These are phyloP conservation scores for Donacobius atricapilla DNA, from an alignment of 2,113 vertebrate species.

Conservation along the genomic window DNA sequence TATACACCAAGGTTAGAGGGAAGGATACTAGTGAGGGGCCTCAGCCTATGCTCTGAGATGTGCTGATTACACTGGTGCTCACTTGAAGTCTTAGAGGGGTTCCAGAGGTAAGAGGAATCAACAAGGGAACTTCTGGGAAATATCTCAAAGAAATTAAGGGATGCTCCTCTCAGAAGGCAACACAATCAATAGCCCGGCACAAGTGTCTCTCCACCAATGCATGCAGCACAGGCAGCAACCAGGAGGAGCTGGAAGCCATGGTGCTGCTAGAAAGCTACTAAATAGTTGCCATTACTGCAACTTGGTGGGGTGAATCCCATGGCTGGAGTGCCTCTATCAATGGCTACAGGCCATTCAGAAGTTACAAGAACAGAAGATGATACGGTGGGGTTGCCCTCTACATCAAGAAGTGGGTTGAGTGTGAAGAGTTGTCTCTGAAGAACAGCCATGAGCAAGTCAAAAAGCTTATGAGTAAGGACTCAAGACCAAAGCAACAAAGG, in stretches of 20 bases:
- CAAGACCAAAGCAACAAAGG: neutral
- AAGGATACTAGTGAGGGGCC: fast-evolving
- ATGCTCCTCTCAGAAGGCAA: neutral
- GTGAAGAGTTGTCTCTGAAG: neutral
- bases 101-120: neutral
- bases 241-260: neutral
- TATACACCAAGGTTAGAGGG: neutral
- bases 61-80: neutral
- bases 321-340: fast-evolving
- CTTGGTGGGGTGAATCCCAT: neutral
- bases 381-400: fast-evolving
- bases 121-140: fast-evolving
- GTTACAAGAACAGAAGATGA: neutral
- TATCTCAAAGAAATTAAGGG: neutral
- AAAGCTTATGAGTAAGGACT: neutral
- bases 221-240: neutral
- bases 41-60: neutral
- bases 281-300: neutral
- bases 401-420: neutral
- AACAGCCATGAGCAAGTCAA: neutral
- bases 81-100: neutral
- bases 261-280: neutral
- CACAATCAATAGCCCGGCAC: neutral
- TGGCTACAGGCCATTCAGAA: neutral
- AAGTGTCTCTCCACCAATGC: neutral